phyloP scores from a whole-genome alignment of 2,888 invertebrate species.

The Coelogynopora nodosa region DNA sequence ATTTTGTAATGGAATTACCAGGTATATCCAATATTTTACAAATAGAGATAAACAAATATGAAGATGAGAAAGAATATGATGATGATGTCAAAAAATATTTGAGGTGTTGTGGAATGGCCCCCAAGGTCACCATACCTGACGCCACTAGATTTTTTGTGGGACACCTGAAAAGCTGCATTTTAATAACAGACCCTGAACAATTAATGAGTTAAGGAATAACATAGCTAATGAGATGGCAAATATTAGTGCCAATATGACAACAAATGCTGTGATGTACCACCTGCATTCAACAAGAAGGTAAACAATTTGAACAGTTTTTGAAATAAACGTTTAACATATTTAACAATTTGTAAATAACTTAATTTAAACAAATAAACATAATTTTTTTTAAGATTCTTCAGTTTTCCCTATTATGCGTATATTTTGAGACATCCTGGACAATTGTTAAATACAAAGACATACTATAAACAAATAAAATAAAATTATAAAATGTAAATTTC shows the following conservation, averaged over 20 bases:
- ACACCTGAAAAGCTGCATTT: constrained; percentile 39
- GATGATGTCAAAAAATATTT: too few relatives aligned
- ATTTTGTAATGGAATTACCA: too few relatives aligned
- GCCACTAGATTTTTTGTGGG: too few relatives aligned
- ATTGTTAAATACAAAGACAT: too few relatives aligned
- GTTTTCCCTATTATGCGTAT: neutral
- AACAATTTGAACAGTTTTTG: neutral
- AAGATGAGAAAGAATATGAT: too few relatives aligned
- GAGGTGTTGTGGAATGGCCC: constrained; percentile 41
- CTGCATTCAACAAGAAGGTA: neutral
- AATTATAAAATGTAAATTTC: too few relatives aligned
- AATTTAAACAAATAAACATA: neutral
- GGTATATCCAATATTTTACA: too few relatives aligned
- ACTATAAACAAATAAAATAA: too few relatives aligned
- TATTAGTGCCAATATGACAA: neutral
- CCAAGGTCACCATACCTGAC: constrained; percentile 41
- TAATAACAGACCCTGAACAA: neutral
- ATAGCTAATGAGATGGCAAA: neutral
- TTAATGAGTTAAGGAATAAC: neutral
- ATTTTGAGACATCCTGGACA: too few relatives aligned
- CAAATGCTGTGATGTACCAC: neutral
- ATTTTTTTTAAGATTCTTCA: neutral
- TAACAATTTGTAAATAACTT: neutral
- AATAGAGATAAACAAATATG: too few relatives aligned
- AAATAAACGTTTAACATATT: neutral